phyloP scores from a whole-genome alignment of 2,113 vertebrate species.

The Indicator indicator region DNA sequence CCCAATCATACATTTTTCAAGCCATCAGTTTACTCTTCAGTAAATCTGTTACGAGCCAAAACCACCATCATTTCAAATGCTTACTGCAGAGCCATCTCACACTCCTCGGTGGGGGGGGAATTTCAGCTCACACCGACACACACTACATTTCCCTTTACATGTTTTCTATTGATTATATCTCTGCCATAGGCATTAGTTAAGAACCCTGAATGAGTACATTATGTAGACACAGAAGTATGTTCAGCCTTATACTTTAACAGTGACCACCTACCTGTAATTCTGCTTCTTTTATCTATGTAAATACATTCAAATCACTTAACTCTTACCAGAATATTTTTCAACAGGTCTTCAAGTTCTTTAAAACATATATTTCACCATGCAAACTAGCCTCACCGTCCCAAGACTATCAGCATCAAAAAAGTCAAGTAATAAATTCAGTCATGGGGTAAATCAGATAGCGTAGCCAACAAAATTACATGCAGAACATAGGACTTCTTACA shows the following conservation, averaged over 20 bases:
- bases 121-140: no score
- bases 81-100: neutral
- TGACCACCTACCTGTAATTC: neutral
- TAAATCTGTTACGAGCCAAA: neutral
- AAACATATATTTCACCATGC: neutral
- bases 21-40: neutral
- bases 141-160: neutral
- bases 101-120: no score
- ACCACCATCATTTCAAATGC: neutral
- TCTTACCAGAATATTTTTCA: neutral
- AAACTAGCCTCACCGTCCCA: neutral
- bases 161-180: neutral
- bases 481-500: neutral
- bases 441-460: neutral
- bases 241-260: neutral
- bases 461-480: neutral
- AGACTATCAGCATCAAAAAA: neutral
- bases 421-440: neutral
- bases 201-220: neutral
- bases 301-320: neutral
- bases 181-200: neutral
- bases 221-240: neutral
- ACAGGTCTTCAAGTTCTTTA: neutral
- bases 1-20: neutral
- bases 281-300: neutral